Conservation (phyloP, 1,140 invertebrate species). For the Heliconius nattereri region DNA sequence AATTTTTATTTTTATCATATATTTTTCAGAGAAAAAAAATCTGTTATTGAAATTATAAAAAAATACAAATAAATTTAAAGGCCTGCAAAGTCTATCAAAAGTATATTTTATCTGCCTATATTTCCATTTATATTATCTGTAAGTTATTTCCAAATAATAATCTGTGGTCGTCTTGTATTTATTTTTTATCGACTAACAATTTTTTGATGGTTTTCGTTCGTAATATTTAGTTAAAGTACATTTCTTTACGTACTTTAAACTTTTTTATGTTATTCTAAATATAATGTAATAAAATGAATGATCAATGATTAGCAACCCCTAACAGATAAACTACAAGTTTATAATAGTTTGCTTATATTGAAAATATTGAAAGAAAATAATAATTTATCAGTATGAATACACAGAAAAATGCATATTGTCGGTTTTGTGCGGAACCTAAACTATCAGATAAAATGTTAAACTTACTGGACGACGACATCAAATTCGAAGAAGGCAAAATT, state of each 20-base stretch:
- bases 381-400: conserved; percentile 50
- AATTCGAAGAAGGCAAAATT: conserved; percentile 59
- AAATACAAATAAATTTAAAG: no score
- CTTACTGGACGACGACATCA: conserved; percentile 48
- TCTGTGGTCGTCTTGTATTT: conserved; percentile 8
- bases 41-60: no score
- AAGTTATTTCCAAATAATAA: not conserved
- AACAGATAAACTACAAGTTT: not conserved
- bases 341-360: not conserved
- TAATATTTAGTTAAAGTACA: conserved; percentile 3
- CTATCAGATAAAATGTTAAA: conserved; percentile 55
- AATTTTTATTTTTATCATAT: no score
- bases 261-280: not conserved
- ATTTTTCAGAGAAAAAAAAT: no score
- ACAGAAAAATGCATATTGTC: conserved; percentile 52
- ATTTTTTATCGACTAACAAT: conserved; percentile 11
- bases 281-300: not conserved
- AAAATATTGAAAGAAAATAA: not conserved
- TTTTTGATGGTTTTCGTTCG: not conserved
- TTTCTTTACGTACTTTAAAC: not conserved
- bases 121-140: not conserved
- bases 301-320: not conserved
- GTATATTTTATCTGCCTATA: not conserved
- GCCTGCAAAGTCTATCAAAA: not conserved
- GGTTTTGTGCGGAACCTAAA: conserved; percentile 66